Base-by-base conservation (phyloP, 1,140 invertebrate genomes). In the Cyclargus thomasi region DNA sequence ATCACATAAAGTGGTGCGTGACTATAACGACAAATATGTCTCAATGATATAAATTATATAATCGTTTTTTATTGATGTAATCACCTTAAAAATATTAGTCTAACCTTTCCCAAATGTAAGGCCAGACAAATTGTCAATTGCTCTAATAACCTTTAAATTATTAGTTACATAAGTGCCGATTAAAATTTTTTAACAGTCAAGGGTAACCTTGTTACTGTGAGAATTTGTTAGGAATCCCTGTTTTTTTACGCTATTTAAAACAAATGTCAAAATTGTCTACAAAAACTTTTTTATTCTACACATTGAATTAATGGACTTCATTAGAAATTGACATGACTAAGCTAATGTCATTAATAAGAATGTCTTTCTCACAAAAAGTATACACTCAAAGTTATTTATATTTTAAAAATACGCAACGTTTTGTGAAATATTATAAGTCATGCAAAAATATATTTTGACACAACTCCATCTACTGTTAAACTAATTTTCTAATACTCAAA, bases 131-230 rank as follows among this genome's bases (percentile, higher is more conserved):
- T 59, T 59, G 20, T 59, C 55, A 59, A 59, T 59, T 59, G 55
- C 55, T 59, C 18, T 17, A 21, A 59, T 59, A 59, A 59, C 55
- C 55, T 59, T 59, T 59, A 59, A 59, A 29, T 29, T 29, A 29
- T 29, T 29, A 29, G 18, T 59, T 11, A 59, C 18, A 20, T 59
- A 59, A 59, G 39, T 47, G 39, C 17, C 55, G 10, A 59, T 21
- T 20, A 59, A 59, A 59, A 20, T 57, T 18, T 20, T 22, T 59
- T 21, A 14, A 10, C 5, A 59, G 21, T 20, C 55, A 59, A 59
- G 55, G 55, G 18, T 11, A 59, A 59, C 55, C 55, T 59, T 59
- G 18, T 7, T 47, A 47, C 18, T 20, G 55, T 59, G 55, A 59
- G 55, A 59, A 59, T 21, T 20, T 59, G 7, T 2, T 29, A 14